Percentiles rank a stretch among this genome's conserved stretches.
Evolutionary conservation across 2,797 vertebrate species (phyloP).

Genomic region (Myoxocephalus aenaeus): DNA sequence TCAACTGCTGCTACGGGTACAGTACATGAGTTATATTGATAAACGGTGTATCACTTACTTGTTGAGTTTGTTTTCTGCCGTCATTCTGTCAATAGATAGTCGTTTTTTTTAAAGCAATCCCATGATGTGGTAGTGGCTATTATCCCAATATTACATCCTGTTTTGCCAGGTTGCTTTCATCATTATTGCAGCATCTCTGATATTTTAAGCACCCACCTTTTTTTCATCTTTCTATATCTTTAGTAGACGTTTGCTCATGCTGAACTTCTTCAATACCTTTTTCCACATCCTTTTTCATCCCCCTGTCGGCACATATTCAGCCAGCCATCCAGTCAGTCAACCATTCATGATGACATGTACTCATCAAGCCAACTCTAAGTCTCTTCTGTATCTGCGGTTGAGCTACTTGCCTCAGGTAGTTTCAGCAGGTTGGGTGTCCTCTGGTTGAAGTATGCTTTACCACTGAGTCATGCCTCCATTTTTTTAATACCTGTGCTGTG

Average conservation of each 20-base stretch:
- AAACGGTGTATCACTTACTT: constrained; percentile 7
- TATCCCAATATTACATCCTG: constrained; percentile 32
- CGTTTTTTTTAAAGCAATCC: constrained; percentile 10
- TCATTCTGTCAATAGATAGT: constrained; percentile 18
- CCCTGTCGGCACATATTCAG: constrained; percentile 39
- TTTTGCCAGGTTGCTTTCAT: constrained; percentile 41
- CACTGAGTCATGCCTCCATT: constrained; percentile 1
- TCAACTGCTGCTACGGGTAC: neutral
- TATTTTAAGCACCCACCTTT: constrained; percentile 18
- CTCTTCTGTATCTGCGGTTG: constrained; percentile 17
- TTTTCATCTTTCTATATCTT: constrained; percentile 11
- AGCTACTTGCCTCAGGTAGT: constrained; percentile 23
- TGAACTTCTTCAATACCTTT: constrained; percentile 19
- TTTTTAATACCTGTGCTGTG: constrained; percentile 5
- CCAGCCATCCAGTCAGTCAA: constrained; percentile 19
- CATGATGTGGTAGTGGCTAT: constrained; percentile 1
- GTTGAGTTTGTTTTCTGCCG: constrained; percentile 46
- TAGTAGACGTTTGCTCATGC: constrained; percentile 22
- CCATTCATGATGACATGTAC: constrained; percentile 42
- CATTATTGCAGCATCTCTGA: constrained; percentile 14
- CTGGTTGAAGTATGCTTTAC: constrained; percentile 15
- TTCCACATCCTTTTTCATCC: constrained; percentile 18
- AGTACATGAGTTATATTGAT: constrained; percentile 14
- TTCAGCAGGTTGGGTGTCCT: constrained; percentile 10
- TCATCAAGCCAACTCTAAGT: constrained; percentile 40